Evolutionary conservation across 2,797 vertebrate species (phyloP).

Genomic region (Eleutherodactylus coqui): DNA sequence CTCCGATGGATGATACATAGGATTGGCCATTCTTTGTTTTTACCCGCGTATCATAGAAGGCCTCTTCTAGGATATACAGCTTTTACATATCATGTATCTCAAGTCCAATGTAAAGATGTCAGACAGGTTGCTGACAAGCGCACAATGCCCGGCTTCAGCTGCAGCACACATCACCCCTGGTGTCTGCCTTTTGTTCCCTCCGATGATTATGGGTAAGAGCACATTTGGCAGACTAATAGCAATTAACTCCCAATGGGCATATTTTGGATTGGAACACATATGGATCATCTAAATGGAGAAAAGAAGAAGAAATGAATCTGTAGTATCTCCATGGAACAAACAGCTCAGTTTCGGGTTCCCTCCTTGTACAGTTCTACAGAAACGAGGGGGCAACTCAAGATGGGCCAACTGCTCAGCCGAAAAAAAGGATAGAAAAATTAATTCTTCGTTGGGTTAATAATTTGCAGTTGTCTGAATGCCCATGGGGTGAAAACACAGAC

Average conservation of each 20-base stretch:
- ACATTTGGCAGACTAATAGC: constrained; percentile 7
- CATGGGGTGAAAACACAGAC: background rate
- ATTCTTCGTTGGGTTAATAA: background rate
- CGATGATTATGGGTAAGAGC: background rate
- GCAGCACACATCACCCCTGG: background rate
- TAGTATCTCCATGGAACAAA: background rate
- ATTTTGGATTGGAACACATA: constrained; percentile 22
- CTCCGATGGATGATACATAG: background rate
- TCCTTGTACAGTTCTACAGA: background rate
- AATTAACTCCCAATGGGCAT: constrained; percentile 2
- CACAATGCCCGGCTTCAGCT: background rate
- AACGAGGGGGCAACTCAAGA: background rate
- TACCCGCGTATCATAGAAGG: background rate
- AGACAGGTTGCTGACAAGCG: background rate
- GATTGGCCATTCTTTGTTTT: background rate
- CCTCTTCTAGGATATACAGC: background rate
- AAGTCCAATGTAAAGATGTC: background rate
- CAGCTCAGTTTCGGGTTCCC: no score
- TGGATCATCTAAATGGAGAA: background rate
- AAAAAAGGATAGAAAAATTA: background rate
- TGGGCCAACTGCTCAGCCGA: background rate
- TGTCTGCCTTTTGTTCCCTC: background rate
- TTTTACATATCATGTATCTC: no score
- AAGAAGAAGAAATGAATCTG: background rate
- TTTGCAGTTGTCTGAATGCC: background rate